Evolutionary conservation across 2,113 vertebrate genomes (phyloP).

Genomic region (Microtus montanus): DNA sequence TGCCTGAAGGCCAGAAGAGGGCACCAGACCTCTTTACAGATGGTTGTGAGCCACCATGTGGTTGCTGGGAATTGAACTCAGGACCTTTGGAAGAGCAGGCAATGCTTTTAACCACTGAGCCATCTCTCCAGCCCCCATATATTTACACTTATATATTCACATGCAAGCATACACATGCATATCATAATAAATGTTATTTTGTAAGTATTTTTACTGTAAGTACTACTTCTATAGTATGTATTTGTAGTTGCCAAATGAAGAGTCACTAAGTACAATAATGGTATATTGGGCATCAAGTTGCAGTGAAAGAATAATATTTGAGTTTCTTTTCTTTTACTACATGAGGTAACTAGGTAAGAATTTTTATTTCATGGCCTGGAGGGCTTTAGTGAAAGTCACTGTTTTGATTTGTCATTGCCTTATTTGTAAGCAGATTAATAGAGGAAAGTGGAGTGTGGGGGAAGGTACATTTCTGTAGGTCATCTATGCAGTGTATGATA

Average conservation of each 20-base stretch:
- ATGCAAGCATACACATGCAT: not conserved
- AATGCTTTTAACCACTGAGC: too few species aligned
- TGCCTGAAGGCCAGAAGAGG: too few species aligned
- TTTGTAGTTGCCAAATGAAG: not conserved
- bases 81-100: too few species aligned
- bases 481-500: not conserved
- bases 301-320: not conserved
- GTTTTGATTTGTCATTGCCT: not conserved
- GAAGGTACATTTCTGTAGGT: not conserved
- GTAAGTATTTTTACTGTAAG: not conserved
- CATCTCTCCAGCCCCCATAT: not conserved
- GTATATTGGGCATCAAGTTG: not conserved
- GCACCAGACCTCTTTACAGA: too few species aligned
- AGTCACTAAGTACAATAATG: not conserved
- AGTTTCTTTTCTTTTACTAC: conserved; percentile 8
- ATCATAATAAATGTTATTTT: not conserved
- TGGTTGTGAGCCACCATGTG: too few species aligned
- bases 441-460: not conserved
- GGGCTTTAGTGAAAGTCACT: not conserved
- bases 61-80: too few species aligned
- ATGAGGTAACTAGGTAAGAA: not conserved
- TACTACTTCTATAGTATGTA: conserved; percentile 13
- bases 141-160: not conserved
- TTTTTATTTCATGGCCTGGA: conserved; percentile 18
- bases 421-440: not conserved